Conservation (phyloP, 2,797 vertebrate genomes). For the Sciurus carolinensis region DNA sequence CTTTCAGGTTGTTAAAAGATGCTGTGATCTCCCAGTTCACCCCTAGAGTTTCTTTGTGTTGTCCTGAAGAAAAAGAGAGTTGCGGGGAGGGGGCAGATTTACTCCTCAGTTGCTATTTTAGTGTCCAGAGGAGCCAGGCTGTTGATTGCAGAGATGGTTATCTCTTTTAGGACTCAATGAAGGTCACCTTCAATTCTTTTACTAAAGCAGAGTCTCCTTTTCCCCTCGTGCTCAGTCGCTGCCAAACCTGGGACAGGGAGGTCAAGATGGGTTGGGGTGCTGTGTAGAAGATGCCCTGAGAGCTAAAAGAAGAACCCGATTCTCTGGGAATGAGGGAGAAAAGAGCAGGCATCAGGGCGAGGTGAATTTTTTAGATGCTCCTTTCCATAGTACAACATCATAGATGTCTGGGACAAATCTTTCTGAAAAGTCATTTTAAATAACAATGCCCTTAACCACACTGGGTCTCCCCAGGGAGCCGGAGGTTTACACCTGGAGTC, state of each 20-base stretch:
- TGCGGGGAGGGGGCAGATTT: constrained; percentile 54
- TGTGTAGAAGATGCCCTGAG: background rate
- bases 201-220: constrained; percentile 82
- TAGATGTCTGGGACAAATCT: background rate
- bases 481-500: background rate
- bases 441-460: background rate
- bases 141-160: constrained; percentile 88
- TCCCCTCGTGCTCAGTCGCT: constrained; percentile 63
- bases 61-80: constrained; percentile 76
- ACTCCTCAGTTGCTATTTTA: constrained; percentile 88
- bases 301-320: background rate
- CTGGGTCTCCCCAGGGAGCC: background rate
- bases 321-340: background rate
- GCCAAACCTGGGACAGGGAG: background rate
- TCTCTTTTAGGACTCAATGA: constrained; percentile 86
- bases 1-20: constrained; percentile 73
- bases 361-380: background rate
- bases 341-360: background rate
- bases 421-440: background rate
- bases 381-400: background rate
- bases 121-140: constrained; percentile 87
- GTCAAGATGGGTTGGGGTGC: background rate
- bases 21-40: constrained; percentile 82
- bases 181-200: constrained; percentile 89
- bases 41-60: constrained; percentile 81